Conservation (phyloP, 2,888 invertebrate species). For the Xanthia icteritia region DNA sequence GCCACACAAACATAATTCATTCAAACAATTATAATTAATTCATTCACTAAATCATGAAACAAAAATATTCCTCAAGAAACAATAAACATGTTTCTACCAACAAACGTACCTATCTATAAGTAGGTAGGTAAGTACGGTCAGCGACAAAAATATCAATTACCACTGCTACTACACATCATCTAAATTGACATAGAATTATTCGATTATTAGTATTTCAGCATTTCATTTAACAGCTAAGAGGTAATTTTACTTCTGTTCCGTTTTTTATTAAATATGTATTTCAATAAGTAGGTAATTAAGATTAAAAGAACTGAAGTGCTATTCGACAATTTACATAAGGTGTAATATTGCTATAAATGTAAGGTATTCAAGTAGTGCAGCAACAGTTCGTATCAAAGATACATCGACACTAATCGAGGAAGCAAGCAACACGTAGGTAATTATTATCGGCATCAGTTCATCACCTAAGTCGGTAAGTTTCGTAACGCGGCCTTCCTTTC, state of each 20-base stretch:
- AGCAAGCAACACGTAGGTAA: slow-evolving; percentile 27
- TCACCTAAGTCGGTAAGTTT: slow-evolving; percentile 58
- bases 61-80: neutral
- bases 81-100: neutral
- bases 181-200: neutral
- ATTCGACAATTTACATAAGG: neutral
- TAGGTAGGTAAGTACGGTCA: neutral
- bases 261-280: neutral
- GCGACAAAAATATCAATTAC: neutral
- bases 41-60: neutral
- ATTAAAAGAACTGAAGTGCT: neutral
- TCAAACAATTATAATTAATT: neutral
- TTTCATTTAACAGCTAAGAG: neutral
- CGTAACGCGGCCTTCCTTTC: slow-evolving; percentile 59
- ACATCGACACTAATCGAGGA: slow-evolving; percentile 32
- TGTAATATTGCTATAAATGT: neutral
- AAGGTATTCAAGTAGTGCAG: slow-evolving; percentile 21
- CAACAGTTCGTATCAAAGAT: slow-evolving; percentile 21
- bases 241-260: neutral
- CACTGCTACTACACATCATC: neutral
- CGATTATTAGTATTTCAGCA: neutral
- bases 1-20: neutral
- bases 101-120: neutral
- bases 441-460: slow-evolving; percentile 46
- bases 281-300: neutral